phyloP scores from a whole-genome alignment of 2,888 invertebrate species.

The Pyrochroa serraticornis region DNA sequence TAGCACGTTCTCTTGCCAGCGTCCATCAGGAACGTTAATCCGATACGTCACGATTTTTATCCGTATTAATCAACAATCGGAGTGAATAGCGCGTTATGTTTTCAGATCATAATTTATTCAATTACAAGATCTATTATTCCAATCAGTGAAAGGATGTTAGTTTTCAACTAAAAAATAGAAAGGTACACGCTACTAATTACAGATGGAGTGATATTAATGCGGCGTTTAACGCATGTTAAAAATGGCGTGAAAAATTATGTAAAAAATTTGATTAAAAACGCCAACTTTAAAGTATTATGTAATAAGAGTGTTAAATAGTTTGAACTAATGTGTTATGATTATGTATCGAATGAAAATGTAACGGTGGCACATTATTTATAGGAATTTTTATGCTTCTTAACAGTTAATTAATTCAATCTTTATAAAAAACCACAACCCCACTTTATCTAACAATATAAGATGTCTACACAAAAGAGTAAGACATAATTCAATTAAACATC shows the following conservation, averaged over 20 bases:
- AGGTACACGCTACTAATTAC: slow-evolving; percentile 6
- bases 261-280: slow-evolving; percentile 1
- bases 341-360: too few relatives aligned
- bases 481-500: too few relatives aligned
- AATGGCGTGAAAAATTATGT: slow-evolving; percentile 1
- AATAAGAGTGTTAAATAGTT: not conserved
- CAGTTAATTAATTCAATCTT: too few relatives aligned
- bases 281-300: not conserved
- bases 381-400: too few relatives aligned
- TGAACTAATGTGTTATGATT: not conserved
- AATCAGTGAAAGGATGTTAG: slow-evolving; percentile 10
- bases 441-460: too few relatives aligned
- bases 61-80: not conserved
- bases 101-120: not conserved
- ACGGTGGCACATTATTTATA: too few relatives aligned
- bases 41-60: not conserved
- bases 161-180: slow-evolving; percentile 3
- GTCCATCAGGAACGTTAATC: too few relatives aligned
- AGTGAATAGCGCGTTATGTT: not conserved
- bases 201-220: not conserved
- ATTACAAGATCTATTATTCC: slow-evolving; percentile 1
- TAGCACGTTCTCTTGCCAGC: not conserved
- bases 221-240: not conserved
- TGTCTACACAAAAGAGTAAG: too few relatives aligned
- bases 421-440: too few relatives aligned